Conservation (phyloP, 2,797 vertebrate species). For the Miichthys miiuy region DNA sequence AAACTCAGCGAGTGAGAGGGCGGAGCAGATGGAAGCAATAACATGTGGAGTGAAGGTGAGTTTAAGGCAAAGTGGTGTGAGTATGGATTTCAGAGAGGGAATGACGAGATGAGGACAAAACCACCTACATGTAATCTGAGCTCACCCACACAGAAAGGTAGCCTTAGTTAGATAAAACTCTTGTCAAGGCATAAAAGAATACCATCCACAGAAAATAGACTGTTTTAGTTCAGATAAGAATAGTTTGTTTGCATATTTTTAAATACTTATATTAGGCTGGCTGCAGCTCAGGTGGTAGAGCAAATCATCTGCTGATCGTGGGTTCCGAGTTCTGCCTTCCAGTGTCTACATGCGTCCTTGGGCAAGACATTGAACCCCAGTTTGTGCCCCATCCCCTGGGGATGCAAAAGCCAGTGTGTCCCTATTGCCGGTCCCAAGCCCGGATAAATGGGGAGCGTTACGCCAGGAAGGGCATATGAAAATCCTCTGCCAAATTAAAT, state of each 20-base stretch:
- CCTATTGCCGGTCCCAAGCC: too few relatives aligned
- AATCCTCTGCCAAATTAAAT: too few relatives aligned
- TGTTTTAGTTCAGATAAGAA: neutral
- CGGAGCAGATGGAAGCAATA: conserved; percentile 38
- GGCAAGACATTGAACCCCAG: too few relatives aligned
- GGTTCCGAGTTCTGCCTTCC: too few relatives aligned
- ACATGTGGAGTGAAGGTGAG: conserved; percentile 9
- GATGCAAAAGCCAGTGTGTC: too few relatives aligned
- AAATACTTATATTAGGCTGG: neutral
- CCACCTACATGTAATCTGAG: conserved; percentile 15
- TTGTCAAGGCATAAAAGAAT: too few relatives aligned
- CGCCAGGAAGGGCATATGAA: too few relatives aligned
- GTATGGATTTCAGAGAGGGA: conserved; percentile 17
- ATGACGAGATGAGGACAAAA: conserved; percentile 12
- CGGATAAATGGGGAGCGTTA: too few relatives aligned
- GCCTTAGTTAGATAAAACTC: neutral
- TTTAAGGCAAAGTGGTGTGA: conserved; percentile 23
- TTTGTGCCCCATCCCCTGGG: too few relatives aligned
- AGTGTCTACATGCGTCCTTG: too few relatives aligned
- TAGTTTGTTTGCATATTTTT: neutral
- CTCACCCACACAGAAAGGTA: neutral
- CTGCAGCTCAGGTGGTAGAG: too few relatives aligned
- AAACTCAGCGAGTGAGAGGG: conserved; percentile 12
- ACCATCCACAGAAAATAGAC: neutral
- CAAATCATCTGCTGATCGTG: too few relatives aligned